Base-by-base conservation (phyloP, 2,888 invertebrate genomes). In the Lepidocyrtinus sp. region DNA sequence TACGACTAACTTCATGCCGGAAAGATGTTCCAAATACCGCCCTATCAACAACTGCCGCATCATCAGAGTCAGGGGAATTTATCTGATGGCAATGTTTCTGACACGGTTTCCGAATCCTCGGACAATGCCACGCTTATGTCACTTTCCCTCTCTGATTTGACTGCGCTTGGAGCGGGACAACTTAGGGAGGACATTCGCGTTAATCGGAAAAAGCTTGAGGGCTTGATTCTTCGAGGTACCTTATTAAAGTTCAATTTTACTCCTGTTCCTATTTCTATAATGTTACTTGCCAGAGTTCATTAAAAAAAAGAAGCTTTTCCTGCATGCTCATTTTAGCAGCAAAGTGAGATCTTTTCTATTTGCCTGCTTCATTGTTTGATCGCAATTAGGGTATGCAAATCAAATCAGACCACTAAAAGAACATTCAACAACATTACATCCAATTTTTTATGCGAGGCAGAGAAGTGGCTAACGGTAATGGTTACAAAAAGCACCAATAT, bases 51-150 rank as follows among this genome's bases (percentile, higher is more conserved):
- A 59, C 55, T 80, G n/a, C 75, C 74, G 19, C 74, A 82, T 59
- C 76, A 84, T 25, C 82, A 82, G 63, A 82, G 82, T 36, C 78
- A 77, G 15, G 78, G 82, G 24, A 84, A 82, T 64, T 46, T 84
- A 1, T 84, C 84, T 1, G 84, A 83, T 27, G 71, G 77, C 36
- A 74, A 82, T 55, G 75, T 83, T 75, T 86, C 86, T 19, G 86
- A 86, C 82, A 85, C 86, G n/a, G 81, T 86, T 22, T 86, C 86
- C n/a, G 86, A 85, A 68, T 86, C 85, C 0, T 85, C 86, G 73
- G 86, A 86, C 81, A 86, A 86, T 84, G 85, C 86, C 25, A 85
- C 86, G 26, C 76, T 86, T 19, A 74, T 85, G 69, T 85, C 85
- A 36, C 79, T 85, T 25, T 85, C 86, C 55, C 62, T 84, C 12